Evolutionary conservation across 2,797 vertebrate species (phyloP).

Genomic region (Ispidina lecontei): DNA sequence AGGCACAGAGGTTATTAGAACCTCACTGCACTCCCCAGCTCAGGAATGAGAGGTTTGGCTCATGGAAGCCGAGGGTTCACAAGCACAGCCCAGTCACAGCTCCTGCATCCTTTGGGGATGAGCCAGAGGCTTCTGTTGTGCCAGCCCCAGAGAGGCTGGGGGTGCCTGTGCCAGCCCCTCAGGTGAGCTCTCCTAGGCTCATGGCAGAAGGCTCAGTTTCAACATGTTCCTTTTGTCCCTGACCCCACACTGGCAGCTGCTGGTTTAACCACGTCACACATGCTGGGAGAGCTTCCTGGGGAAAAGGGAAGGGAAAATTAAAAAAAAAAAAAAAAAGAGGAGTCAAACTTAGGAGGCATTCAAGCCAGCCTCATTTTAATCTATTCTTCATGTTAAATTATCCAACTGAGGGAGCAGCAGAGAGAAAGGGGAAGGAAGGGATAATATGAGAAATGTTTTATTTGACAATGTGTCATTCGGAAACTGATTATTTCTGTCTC

Average conservation of each 20-base stretch:
- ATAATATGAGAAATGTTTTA: conserved; percentile 79
- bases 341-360: conserved; percentile 62
- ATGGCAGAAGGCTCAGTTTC: neutral
- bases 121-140: neutral
- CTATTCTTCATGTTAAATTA: conserved; percentile 76
- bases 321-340: neutral
- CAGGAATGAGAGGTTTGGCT: accelerated
- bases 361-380: conserved; percentile 70
- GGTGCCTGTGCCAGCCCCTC: accelerated
- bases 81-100: accelerated
- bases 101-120: neutral
- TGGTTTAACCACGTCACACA: neutral
- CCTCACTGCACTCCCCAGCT: neutral
- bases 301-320: neutral
- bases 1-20: neutral
- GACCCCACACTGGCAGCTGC: accelerated
- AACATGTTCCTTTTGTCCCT: accelerated
- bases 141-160: neutral
- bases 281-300: neutral
- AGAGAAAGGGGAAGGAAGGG: conserved; percentile 72
- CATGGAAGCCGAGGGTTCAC: neutral
- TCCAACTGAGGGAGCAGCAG: conserved; percentile 59
- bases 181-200: neutral
- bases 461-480: conserved; percentile 82
- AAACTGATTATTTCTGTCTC: conserved; percentile 85